Evolutionary conservation across 2,113 vertebrate genomes (phyloP).

Genomic region (Myiagra hebetior): DNA sequence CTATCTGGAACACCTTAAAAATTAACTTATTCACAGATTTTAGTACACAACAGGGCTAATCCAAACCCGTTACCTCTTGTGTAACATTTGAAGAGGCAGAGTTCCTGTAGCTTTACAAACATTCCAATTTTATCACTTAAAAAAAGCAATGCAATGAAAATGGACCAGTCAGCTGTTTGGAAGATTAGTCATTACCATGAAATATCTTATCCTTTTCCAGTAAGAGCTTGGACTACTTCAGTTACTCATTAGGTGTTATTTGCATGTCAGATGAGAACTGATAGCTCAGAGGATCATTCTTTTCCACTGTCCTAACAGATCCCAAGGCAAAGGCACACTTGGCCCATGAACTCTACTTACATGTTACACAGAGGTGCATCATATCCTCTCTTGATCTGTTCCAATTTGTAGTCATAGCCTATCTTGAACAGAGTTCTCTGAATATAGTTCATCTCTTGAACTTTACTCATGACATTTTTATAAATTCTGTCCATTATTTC

Average conservation of each 20-base stretch:
- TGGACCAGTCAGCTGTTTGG: neutral
- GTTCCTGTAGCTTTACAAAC: neutral
- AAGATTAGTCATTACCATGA: neutral
- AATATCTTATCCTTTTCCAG: neutral
- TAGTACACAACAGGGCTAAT: neutral
- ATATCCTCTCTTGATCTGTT: slow-evolving; percentile 92
- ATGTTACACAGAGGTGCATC: slow-evolving; percentile 93
- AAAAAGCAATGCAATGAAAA: neutral
- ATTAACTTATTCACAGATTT: neutral
- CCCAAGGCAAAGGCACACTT: neutral
- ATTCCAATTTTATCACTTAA: neutral
- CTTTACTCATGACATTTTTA: slow-evolving; percentile 97
- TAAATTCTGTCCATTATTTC: slow-evolving; percentile 99
- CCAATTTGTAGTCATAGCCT: slow-evolving; percentile 93
- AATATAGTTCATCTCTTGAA: slow-evolving; percentile 91
- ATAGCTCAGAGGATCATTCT: neutral
- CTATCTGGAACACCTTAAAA: neutral
- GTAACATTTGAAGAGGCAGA: neutral
- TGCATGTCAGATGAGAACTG: neutral
- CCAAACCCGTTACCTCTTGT: neutral
- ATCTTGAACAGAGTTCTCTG: slow-evolving; percentile 92
- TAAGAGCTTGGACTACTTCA: neutral
- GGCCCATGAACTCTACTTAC: slow-evolving; percentile 72
- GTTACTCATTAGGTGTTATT: neutral
- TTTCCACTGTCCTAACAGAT: neutral